A percentile compares a stretch with the other conserved stretches of the same genome.
phyloP scores from a whole-genome alignment of 2,113 vertebrate species.

The Spermophilus dauricus region DNA sequence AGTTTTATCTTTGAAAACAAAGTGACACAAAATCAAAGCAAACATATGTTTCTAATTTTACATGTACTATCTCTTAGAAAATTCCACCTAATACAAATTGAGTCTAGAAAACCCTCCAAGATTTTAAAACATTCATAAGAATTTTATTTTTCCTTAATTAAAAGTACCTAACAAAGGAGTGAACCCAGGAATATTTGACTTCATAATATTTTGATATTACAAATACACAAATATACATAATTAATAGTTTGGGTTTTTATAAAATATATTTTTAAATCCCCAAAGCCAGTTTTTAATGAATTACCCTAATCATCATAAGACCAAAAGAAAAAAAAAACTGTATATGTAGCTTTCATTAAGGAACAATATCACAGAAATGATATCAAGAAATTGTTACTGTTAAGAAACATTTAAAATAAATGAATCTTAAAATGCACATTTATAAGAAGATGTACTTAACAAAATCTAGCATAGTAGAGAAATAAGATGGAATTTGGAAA shows the following conservation, averaged over 20 bases:
- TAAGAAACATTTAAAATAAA: not conserved
- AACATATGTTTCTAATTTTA: slow-evolving; percentile 59
- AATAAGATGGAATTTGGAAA: not conserved
- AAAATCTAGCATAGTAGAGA: not conserved
- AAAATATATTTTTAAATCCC: slow-evolving; percentile 66
- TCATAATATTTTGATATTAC: not conserved
- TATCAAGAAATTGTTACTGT: not conserved
- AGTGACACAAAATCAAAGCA: slow-evolving; percentile 59
- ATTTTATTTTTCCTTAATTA: not conserved
- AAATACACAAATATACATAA: slow-evolving; percentile 47
- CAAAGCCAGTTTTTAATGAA: slow-evolving; percentile 64
- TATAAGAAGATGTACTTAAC: not conserved
- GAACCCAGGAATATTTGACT: slow-evolving; percentile 51
- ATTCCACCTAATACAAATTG: not conserved
- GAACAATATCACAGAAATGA: not conserved
- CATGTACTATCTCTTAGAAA: not conserved
- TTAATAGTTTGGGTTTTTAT: slow-evolving; percentile 49
- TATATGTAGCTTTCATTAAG: not conserved
- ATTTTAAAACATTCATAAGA: not conserved
- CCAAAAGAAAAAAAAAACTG: not conserved
- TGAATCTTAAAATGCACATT: not conserved
- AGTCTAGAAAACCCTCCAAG: not conserved
- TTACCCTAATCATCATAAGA: slow-evolving; percentile 24
- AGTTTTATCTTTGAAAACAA: slow-evolving; percentile 68
- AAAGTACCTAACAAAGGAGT: slow-evolving; percentile 10